Conservation (phyloP, 1,140 invertebrate genomes). For the Heliothis subflexa region DNA sequence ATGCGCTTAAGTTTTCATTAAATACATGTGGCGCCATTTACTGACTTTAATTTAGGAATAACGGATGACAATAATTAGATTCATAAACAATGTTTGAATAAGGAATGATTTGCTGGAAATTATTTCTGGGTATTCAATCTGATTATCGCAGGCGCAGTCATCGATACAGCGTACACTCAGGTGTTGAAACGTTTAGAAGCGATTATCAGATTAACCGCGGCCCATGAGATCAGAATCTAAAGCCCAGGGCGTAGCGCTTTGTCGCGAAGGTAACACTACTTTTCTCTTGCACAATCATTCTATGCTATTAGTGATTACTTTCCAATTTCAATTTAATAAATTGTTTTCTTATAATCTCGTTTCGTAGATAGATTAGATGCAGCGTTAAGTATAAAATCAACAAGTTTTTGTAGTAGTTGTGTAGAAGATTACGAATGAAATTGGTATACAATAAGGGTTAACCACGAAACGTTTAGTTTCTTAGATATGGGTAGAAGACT, state of each 20-base stretch:
- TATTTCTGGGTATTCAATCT: constrained; percentile 37
- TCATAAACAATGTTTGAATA: constrained; percentile 2
- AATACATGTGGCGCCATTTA: constrained; percentile 2
- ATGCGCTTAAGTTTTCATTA: neutral
- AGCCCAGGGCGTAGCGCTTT: constrained; percentile 55
- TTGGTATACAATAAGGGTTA: too few relatives aligned
- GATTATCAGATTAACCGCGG: constrained; percentile 60
- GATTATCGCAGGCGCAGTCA: constrained; percentile 45
- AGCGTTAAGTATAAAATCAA: too few relatives aligned
- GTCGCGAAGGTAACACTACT: constrained; percentile 50
- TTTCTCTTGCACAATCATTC: constrained; percentile 48
- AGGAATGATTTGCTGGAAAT: constrained; percentile 9
- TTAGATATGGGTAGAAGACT: neutral
- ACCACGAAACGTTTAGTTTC: too few relatives aligned
- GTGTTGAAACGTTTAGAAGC: constrained; percentile 55
- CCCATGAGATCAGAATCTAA: constrained; percentile 60
- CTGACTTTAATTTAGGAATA: neutral
- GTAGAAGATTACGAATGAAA: too few relatives aligned
- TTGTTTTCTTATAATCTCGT: constrained; percentile 4
- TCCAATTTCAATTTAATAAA: constrained; percentile 20
- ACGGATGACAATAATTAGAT: constrained; percentile 11
- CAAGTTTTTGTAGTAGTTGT: too few relatives aligned
- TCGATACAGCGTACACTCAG: constrained; percentile 29
- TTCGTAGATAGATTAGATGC: too few relatives aligned
- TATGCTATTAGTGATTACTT: constrained; percentile 14